Conservation (phyloP, 2,113 vertebrate genomes). For the Ailurus styani region DNA sequence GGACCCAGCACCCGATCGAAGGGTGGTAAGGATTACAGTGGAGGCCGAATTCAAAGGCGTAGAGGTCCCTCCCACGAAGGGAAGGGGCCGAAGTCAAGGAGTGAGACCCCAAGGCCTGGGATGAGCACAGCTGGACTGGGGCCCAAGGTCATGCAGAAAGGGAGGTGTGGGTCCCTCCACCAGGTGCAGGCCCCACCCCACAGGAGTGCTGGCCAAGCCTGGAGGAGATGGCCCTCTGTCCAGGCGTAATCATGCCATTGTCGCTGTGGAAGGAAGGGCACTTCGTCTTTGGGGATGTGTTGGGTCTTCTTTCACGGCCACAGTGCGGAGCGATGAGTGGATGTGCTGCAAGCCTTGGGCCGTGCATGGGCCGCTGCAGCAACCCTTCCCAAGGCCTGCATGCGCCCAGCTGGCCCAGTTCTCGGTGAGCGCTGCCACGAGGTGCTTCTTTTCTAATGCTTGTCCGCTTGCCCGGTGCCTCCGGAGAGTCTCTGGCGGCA, state of each 20-base stretch:
- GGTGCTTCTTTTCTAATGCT: neutral
- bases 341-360: neutral
- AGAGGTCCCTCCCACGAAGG: neutral
- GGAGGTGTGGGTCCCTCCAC: neutral
- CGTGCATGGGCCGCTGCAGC: neutral
- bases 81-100: neutral
- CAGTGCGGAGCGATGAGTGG: too few relatives aligned
- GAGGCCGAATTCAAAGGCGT: neutral
- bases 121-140: neutral
- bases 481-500: neutral
- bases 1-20: neutral
- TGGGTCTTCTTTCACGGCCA: neutral
- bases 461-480: neutral
- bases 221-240: too few relatives aligned
- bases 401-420: neutral
- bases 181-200: neutral
- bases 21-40: neutral
- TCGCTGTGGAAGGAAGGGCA: neutral
- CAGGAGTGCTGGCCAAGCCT: neutral
- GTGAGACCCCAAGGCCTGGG: neutral
- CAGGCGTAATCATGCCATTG: rapidly evolving
- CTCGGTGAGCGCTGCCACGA: neutral
- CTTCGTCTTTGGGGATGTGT: neutral
- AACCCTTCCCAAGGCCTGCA: neutral
- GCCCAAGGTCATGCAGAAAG: neutral